Conservation (phyloP, 2,113 vertebrate species). For the Tretioscincus oriximinensis region DNA sequence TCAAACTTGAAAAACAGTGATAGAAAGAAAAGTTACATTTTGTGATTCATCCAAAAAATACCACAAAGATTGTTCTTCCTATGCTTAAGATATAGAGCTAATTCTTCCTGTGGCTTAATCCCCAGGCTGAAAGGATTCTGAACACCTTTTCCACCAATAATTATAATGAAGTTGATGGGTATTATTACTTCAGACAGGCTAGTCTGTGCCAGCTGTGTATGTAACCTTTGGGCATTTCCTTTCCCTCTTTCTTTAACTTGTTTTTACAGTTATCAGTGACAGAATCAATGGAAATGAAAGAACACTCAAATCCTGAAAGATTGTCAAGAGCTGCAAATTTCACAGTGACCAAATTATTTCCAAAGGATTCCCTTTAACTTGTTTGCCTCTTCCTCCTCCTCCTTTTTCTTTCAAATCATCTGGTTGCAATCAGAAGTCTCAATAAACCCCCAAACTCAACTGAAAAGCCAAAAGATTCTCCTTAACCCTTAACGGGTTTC, state of each 20-base stretch:
- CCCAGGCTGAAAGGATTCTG: neutral
- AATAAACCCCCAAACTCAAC: neutral
- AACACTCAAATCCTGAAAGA: neutral
- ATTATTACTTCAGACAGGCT: slow-evolving; percentile 1
- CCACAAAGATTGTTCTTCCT: slow-evolving; percentile 1
- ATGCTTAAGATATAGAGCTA: neutral
- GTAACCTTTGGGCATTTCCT: slow-evolving; percentile 22
- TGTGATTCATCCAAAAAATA: slow-evolving; percentile 9
- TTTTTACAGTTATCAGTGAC: neutral
- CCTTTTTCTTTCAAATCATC: slow-evolving; percentile 15
- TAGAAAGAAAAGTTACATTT: rapidly evolving
- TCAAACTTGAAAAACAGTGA: slow-evolving; percentile 39
- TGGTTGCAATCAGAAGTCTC: neutral
- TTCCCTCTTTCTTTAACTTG: slow-evolving; percentile 9
- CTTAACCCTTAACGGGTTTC: neutral
- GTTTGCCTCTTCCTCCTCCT: neutral
- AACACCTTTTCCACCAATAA: slow-evolving; percentile 13
- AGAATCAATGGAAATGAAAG: neutral
- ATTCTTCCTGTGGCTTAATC: neutral
- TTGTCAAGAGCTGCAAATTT: neutral
- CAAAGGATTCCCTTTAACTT: neutral
- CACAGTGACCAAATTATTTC: neutral
- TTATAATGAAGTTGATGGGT: slow-evolving; percentile 9
- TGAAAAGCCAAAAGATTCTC: neutral
- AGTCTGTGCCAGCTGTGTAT: slow-evolving; percentile 22